Evolutionary conservation across 1,140 invertebrate genomes (phyloP), one percentile per base, ranked within the genome.

Genomic region (Limonius californicus): DNA sequence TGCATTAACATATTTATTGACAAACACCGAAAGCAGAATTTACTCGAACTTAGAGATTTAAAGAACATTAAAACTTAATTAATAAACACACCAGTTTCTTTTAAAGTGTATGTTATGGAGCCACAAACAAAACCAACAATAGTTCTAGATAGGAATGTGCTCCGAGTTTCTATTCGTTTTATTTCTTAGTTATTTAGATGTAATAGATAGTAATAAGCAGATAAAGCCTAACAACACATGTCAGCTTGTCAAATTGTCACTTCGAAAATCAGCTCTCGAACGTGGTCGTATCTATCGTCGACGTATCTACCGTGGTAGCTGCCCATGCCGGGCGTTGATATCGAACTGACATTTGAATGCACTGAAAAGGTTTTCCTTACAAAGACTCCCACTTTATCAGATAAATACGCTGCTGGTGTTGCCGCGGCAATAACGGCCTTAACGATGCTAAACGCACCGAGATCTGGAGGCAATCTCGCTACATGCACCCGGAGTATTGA

Each of bases 171-270:
- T 4, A 27, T 4, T 27, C 23, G 23, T 27, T 27, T 27, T 27
- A 27, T 27, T 27, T 27, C 23, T 27, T 27, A 27, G 23, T 27
- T 21, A 21, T 50, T 16, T 50, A 50, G 20, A 21, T 21, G 45
- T 50, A 50, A 50, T 50, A 50, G 45, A 50, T 50, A 50, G 16
- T 8, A 7, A n/a, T 45, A 45, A 18, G 14, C 12, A 50, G 45
- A 18, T 50, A 50, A 50, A 19, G 20, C 16, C 16, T 15, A 50
- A 9, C 6, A 50, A 50, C 45, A 50, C 45, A 50, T 50, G 45
- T 50, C 45, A 50, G 45, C 6, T 21, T 50, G 45, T 50, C 45
- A 50, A 50, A 50, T 50, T 50, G 45, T 50, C 45, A 50, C 45
- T 50, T 50, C 15, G 3, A 50, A 8, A 18, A 18, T 50, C 9